Evolutionary conservation across 2,113 vertebrate species (phyloP), one percentile per base, ranked within the genome.

Genomic region (Dasyprocta punctata): DNA sequence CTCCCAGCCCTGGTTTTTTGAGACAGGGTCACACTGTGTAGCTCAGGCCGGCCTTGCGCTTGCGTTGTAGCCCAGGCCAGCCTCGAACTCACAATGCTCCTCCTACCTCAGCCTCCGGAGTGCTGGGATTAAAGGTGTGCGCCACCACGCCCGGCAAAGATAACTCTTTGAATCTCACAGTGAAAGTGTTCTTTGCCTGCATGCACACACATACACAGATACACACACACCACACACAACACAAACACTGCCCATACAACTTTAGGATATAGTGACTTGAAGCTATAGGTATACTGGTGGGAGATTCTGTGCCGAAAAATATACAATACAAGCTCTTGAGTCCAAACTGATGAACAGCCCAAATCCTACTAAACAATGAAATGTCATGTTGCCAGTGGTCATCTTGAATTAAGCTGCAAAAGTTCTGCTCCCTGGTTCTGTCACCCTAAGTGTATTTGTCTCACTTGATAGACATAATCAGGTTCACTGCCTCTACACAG

Each of bases 361-460:
- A 92, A 97, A 92, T 54, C 52, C 56, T 81, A 52, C 91, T 58
- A 69, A 86, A 80, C 87, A 92, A 69, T 88, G 75, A 80, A 91
- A 54, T 93, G 65, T 78, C 54, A 38, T 36, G 33, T 41, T 78
- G 88, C 82, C 58, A 67, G 9, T 75, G 83, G 58, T 92, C 69
- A 67, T 77, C 86, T 94, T 90, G 65, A 95, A 60, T 58, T 87
- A 78, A 65, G 67, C 33, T 85, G 30, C 10, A 82, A 14, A 71
- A 61, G 75, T 89, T 90, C 77, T 96, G 38, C 92, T 89, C 49
- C 77, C 86, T 63, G 65, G 6, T 90, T 93, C 94, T 94, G 49
- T 86, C 88, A 69, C 36, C 58, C 7, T 91, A 30, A 88, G 75
- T 85, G 77, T 17, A 84, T 61, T 90, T 7, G 0, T 75, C 88